Conservation (phyloP, 2,888 invertebrate species). For the Agrochola macilenta region DNA sequence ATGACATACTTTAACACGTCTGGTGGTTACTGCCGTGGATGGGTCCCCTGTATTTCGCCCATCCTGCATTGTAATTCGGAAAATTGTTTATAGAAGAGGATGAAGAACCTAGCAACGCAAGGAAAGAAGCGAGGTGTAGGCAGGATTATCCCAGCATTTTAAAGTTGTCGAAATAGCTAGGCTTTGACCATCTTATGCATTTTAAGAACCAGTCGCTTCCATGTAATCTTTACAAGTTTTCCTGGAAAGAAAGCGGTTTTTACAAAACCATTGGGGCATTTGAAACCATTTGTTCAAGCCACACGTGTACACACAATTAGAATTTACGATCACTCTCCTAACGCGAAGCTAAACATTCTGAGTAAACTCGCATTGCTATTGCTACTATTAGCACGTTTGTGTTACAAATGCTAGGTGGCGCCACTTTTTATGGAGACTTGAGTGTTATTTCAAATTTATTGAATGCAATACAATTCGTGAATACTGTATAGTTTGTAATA, state of each 20-base stretch:
- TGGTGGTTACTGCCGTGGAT: background rate
- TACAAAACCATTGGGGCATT: background rate
- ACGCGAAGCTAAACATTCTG: slow-evolving; percentile 32
- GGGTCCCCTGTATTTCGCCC: background rate
- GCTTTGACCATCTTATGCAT: background rate
- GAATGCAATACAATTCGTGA: background rate
- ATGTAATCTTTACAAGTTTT: background rate
- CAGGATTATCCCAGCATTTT: background rate
- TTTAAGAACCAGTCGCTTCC: background rate
- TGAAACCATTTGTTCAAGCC: slow-evolving; percentile 24
- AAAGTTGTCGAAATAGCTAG: background rate
- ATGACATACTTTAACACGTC: background rate
- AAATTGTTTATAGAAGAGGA: background rate
- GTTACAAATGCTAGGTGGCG: slow-evolving; percentile 14
- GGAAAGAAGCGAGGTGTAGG: background rate
- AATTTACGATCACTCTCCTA: slow-evolving; percentile 37
- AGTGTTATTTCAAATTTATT: background rate
- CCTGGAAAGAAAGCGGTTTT: background rate
- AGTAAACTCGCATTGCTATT: background rate
- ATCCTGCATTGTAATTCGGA: background rate
- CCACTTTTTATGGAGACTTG: background rate
- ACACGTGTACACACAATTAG: slow-evolving; percentile 27
- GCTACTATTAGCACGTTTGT: background rate
- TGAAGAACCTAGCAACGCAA: background rate
- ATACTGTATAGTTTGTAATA: background rate